These are phyloP conservation scores for Gadopsis marmoratus DNA, from an alignment of 2,797 vertebrate species.

Conservation along the genomic window DNA sequence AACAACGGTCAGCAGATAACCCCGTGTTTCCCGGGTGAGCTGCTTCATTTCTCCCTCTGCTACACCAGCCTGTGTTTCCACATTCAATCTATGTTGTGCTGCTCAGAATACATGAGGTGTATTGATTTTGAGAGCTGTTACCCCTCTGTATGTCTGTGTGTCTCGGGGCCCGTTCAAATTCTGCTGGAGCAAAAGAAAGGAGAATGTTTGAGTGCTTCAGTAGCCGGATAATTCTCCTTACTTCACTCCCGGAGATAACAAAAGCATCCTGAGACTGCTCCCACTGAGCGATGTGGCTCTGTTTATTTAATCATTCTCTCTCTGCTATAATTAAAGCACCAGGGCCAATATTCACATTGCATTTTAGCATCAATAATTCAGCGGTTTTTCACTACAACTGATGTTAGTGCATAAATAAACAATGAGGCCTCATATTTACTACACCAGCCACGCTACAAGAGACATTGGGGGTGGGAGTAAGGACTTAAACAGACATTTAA, in stretches of 20 bases:
- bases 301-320: constrained; percentile 87
- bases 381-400: constrained; percentile 88
- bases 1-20: constrained; percentile 74
- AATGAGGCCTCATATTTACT: constrained; percentile 87
- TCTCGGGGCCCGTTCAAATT: constrained; percentile 48
- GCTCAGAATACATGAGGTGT: constrained; percentile 47
- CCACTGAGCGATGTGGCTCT: constrained; percentile 68
- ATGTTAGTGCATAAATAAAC: constrained; percentile 88
- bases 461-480: constrained; percentile 57
- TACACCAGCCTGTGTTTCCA: constrained; percentile 34
- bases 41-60: constrained; percentile 55
- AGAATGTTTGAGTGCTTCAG: constrained; percentile 51
- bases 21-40: constrained; percentile 30
- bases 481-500: constrained; percentile 89
- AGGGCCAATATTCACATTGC: constrained; percentile 88
- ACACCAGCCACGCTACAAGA: constrained; percentile 67
- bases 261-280: constrained; percentile 67
- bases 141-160: constrained; percentile 48
- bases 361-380: constrained; percentile 91
- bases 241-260: constrained; percentile 73
- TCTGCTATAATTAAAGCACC: constrained; percentile 88
- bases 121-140: constrained; percentile 61
- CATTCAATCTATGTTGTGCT: constrained; percentile 29
- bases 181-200: constrained; percentile 56
- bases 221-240: constrained; percentile 63